Evolutionary conservation across 2,113 vertebrate genomes (phyloP).

Genomic region (Castor canadensis): DNA sequence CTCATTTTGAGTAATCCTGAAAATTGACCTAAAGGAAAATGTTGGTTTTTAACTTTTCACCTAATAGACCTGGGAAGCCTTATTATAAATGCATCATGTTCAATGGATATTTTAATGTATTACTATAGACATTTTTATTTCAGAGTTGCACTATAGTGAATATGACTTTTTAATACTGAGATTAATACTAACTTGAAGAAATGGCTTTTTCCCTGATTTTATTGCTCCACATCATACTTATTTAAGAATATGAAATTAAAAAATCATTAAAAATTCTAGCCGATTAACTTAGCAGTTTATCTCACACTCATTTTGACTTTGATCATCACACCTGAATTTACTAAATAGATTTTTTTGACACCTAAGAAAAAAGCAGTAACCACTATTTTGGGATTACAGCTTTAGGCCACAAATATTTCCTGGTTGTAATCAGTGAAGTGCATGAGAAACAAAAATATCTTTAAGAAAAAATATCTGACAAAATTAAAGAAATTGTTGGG

Average conservation of each 20-base stretch:
- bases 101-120: not conserved
- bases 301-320: not conserved
- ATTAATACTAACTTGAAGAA: not conserved
- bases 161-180: not conserved
- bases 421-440: not conserved
- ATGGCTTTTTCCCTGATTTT: not conserved
- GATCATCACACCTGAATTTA: not conserved
- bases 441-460: not conserved
- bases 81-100: not conserved
- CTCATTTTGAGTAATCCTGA: not conserved
- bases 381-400: not conserved
- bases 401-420: not conserved
- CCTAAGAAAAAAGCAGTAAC: not conserved
- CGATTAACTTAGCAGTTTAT: not conserved
- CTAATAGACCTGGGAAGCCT: not conserved
- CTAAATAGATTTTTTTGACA: not conserved
- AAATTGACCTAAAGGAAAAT: not conserved
- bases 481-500: not conserved
- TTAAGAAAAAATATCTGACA: not conserved
- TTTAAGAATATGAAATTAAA: conserved; percentile 5
- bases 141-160: not conserved
- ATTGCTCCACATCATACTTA: not conserved
- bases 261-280: not conserved
- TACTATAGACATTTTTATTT: not conserved
- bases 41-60: not conserved